These are phyloP conservation scores for Phania funesta DNA, from an alignment of 2,888 invertebrate genomes.

Conservation along the genomic window DNA sequence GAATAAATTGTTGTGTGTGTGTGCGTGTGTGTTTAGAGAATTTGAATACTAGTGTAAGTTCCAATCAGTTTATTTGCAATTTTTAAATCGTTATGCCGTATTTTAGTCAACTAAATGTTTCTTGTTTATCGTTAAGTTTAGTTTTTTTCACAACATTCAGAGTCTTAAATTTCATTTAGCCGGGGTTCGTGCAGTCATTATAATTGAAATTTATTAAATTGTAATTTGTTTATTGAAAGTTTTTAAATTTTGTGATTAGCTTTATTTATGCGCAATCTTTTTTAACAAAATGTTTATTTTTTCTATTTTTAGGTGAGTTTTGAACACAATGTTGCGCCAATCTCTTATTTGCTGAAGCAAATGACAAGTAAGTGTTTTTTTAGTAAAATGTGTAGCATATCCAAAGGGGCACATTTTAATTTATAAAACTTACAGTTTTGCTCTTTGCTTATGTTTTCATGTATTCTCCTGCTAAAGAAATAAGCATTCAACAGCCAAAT, in stretches of 20 bases:
- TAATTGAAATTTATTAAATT: conserved; percentile 56
- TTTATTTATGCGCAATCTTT: conserved; percentile 6
- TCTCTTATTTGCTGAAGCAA: not conserved
- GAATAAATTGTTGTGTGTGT: not conserved
- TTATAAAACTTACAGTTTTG: too few species aligned
- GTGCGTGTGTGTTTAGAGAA: not conserved
- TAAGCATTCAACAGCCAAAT: too few species aligned
- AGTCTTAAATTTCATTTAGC: conserved; percentile 26
- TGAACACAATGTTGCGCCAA: not conserved
- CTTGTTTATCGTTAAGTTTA: conserved; percentile 53
- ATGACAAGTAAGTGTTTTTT: conserved; percentile 15
- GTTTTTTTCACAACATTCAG: not conserved
- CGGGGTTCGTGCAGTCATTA: conserved; percentile 2
- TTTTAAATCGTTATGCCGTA: conserved; percentile 44
- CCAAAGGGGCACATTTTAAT: not conserved
- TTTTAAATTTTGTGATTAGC: not conserved
- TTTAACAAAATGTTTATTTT: conserved; percentile 6
- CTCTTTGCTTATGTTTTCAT: too few species aligned
- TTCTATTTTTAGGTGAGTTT: conserved; percentile 48
- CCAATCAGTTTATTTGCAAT: conserved; percentile 1
- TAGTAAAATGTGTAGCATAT: not conserved
- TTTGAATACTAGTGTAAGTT: not conserved
- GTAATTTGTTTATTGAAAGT: not conserved
- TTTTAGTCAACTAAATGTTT: conserved; percentile 55
- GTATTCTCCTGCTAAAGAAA: too few species aligned